A percentile compares a stretch with the other conserved stretches of the same genome.
Conservation (phyloP, 2,797 vertebrate genomes). For the Lacerta agilis region DNA sequence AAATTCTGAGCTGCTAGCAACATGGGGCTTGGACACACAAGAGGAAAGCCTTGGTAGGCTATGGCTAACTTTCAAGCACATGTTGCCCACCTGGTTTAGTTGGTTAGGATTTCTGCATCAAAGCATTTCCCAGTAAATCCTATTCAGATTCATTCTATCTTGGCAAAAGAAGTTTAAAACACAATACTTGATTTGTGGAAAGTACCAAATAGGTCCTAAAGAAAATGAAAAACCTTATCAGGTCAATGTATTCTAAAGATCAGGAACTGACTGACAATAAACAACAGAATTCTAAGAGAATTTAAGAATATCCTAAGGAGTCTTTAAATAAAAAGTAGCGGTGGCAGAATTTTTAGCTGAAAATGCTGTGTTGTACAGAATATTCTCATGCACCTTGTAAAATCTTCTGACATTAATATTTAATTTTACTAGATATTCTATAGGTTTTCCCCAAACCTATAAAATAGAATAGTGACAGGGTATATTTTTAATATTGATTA, state of each 20-base stretch:
- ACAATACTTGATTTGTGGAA: background rate
- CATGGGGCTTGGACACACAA: background rate
- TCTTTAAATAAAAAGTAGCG: background rate
- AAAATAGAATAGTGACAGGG: constrained; percentile 44
- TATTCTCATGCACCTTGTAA: constrained; percentile 54
- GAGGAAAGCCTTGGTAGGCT: background rate
- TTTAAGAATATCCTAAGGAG: background rate
- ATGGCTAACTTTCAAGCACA: background rate
- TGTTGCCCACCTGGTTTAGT: background rate
- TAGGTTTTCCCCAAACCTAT: constrained; percentile 54
- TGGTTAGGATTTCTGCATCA: background rate
- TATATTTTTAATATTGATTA: constrained; percentile 67
- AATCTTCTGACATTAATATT: constrained; percentile 70
- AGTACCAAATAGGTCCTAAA: background rate
- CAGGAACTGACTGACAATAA: background rate
- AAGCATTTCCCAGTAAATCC: background rate
- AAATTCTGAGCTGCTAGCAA: background rate
- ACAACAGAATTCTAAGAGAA: background rate
- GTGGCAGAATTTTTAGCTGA: constrained; percentile 52
- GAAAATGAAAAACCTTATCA: background rate
- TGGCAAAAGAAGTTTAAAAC: background rate
- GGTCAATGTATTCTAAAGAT: background rate
- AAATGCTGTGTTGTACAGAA: constrained; percentile 37
- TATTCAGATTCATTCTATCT: background rate
- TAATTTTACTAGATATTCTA: constrained; percentile 77